A percentile compares a stretch with the other conserved stretches of the same genome.
Conservation (phyloP, 2,113 vertebrate species). For the Upupa epops region DNA sequence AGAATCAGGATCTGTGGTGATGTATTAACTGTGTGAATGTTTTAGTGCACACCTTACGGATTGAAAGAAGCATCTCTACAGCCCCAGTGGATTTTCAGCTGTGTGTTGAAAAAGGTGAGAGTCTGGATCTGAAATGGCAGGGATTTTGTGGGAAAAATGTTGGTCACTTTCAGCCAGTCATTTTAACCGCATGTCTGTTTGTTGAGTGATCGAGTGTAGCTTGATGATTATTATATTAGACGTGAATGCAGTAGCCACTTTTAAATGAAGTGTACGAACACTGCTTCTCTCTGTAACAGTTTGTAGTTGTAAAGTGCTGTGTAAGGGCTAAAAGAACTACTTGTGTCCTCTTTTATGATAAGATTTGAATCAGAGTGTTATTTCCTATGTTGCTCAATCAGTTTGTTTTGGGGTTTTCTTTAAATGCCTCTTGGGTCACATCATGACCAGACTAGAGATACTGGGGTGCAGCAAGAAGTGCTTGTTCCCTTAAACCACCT, state of each 20-base stretch:
- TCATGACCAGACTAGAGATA: background rate
- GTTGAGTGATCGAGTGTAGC: background rate
- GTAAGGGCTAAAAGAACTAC: background rate
- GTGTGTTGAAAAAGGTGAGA: conserved; percentile 86
- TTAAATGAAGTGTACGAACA: background rate
- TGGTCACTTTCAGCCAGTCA: background rate
- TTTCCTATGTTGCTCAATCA: background rate
- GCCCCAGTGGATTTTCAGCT: conserved; percentile 84
- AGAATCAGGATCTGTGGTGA: background rate
- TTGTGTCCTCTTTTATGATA: background rate
- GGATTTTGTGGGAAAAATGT: background rate
- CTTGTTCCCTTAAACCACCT: background rate
- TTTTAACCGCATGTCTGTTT: background rate
- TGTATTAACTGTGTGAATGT: background rate
- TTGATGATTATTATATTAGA: background rate
- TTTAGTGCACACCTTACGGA: conserved; percentile 84
- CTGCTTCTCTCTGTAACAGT: background rate
- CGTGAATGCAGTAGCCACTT: background rate
- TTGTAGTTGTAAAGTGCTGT: background rate
- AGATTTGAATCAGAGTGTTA: background rate
- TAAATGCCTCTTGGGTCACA: background rate
- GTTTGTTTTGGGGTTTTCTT: background rate
- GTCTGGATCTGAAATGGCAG: background rate
- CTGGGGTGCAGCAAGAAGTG: background rate
- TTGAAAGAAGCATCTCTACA: conserved; percentile 85